A percentile compares a stretch with the other conserved stretches of the same genome.
phyloP scores from a whole-genome alignment of 2,797 vertebrate genomes.

The Semotilus atromaculatus region DNA sequence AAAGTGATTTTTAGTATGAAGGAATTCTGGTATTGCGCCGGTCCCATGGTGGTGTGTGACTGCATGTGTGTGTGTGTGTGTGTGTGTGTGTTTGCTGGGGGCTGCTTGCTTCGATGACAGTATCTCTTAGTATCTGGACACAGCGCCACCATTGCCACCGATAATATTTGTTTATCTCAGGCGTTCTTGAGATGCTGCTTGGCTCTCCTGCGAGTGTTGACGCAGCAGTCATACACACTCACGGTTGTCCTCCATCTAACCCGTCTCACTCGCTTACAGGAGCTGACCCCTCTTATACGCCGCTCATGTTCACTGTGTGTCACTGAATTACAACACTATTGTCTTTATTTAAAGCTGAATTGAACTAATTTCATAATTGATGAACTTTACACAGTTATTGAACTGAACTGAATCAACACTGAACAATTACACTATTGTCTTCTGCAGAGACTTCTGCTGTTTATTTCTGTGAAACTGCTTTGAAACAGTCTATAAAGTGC shows the following conservation, averaged over 20 bases:
- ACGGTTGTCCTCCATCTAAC: conserved; percentile 23
- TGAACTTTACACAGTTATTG: background rate
- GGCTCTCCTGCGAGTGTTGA: conserved; percentile 32
- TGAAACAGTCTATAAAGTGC: too few species aligned
- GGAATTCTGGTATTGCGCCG: conserved; percentile 17
- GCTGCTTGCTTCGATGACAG: conserved; percentile 78
- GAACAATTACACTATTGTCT: background rate
- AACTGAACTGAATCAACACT: background rate
- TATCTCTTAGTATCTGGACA: conserved; percentile 82
- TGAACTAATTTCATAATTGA: background rate
- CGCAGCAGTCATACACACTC: conserved; percentile 9
- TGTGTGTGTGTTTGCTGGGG: conserved; percentile 76
- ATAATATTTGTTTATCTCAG: conserved; percentile 79
- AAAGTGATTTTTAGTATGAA: conserved; percentile 66
- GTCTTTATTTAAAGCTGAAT: background rate
- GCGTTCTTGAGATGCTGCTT: conserved; percentile 22
- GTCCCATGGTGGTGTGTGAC: conserved; percentile 31
- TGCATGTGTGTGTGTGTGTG: conserved; percentile 63
- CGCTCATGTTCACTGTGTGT: conserved; percentile 10
- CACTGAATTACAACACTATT: background rate
- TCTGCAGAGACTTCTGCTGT: too few species aligned
- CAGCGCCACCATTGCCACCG: conserved; percentile 76
- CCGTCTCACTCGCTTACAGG: conserved; percentile 6
- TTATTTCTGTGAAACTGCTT: too few species aligned
- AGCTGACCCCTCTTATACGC: background rate